A percentile compares a stretch with the other conserved stretches of the same genome.
These are phyloP conservation scores for Lytechinus variegatus DNA, from an alignment of 35 echinoderm and acorn worm species.

Conservation along the genomic window DNA sequence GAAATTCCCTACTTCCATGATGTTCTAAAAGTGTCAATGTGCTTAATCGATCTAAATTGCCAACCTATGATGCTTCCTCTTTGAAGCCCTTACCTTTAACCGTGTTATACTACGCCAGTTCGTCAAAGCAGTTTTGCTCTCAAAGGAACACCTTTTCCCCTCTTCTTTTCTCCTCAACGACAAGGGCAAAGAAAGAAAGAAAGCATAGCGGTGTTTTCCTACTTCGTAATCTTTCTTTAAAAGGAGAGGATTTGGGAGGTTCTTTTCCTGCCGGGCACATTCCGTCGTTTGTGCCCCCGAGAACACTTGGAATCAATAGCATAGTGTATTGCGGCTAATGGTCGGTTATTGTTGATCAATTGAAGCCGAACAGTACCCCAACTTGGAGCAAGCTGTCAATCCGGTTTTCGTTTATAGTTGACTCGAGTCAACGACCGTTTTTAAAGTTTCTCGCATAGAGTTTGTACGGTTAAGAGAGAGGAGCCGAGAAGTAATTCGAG, in stretches of 20 bases:
- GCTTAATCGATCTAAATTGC: background rate
- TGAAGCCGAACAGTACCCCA: slow-evolving; percentile 43
- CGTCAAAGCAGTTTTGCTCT: slow-evolving; percentile 1
- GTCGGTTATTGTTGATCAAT: slow-evolving; percentile 54
- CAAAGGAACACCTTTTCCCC: slow-evolving; percentile 17
- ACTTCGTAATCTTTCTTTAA: slow-evolving; percentile 43
- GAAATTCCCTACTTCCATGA: background rate
- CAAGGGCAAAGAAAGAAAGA: slow-evolving; percentile 25
- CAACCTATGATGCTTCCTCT: background rate
- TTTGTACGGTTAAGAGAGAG: background rate
- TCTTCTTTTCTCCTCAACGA: background rate
- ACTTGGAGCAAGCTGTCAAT: slow-evolving; percentile 23
- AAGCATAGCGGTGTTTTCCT: slow-evolving; percentile 25
- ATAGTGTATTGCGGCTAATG: slow-evolving; percentile 53
- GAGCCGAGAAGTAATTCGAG: background rate
- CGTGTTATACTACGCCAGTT: background rate
- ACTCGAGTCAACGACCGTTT: background rate
- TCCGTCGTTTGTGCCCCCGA: slow-evolving; percentile 37
- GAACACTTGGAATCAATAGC: slow-evolving; percentile 36
- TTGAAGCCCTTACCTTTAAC: background rate
- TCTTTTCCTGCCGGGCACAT: slow-evolving; percentile 36
- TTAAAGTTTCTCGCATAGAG: background rate
- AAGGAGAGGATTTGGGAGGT: slow-evolving; percentile 50
- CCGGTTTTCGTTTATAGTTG: background rate
- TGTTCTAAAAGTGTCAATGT: background rate